These are phyloP conservation scores for Eulacestoma nigropectus DNA, from an alignment of 2,113 vertebrate genomes.

Conservation along the genomic window DNA sequence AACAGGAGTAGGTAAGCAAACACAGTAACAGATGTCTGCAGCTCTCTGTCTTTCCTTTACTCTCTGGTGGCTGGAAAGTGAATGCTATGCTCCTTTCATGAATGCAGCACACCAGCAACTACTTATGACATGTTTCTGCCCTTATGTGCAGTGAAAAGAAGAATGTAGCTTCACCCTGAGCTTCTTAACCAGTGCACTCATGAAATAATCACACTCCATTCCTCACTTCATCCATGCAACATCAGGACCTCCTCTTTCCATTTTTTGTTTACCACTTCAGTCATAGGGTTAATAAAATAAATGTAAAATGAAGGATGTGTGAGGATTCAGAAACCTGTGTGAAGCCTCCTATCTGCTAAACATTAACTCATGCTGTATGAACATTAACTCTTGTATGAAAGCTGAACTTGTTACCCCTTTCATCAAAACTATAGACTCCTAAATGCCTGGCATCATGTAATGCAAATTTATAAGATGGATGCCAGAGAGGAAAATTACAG, in stretches of 20 bases:
- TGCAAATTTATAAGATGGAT: slow-evolving; percentile 26
- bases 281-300: not conserved
- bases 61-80: not conserved
- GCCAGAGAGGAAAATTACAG: slow-evolving; percentile 49
- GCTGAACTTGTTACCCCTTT: not conserved
- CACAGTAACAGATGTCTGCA: not conserved
- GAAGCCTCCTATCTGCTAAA: not conserved
- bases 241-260: not conserved
- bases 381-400: not conserved
- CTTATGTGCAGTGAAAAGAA: not conserved
- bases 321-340: not conserved
- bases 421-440: not conserved
- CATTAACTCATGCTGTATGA: not conserved
- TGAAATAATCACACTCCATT: not conserved
- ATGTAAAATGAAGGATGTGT: not conserved
- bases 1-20: slow-evolving; percentile 1
- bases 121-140: not conserved
- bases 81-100: not conserved
- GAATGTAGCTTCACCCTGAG: not conserved
- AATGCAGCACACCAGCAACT: not conserved
- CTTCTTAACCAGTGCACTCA: not conserved
- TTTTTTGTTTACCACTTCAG: not conserved
- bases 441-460: not conserved
- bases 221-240: not conserved
- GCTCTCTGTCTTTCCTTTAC: not conserved